phyloP scores from a whole-genome alignment of 2,113 vertebrate genomes.

The Cavia porcellus region DNA sequence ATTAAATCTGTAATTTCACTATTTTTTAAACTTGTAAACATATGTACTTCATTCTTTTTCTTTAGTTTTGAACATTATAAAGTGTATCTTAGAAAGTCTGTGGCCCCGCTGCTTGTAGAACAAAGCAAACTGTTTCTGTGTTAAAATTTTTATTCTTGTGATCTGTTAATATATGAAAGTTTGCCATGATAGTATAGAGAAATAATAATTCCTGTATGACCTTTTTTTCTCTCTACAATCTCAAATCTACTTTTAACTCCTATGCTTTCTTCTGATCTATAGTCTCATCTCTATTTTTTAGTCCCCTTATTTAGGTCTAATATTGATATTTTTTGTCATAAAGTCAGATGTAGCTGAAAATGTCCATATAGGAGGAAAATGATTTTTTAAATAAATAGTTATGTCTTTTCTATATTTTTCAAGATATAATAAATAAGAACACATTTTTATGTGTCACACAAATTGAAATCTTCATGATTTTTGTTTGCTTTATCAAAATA shows the following conservation, averaged over 20 bases:
- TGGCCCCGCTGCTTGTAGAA: background rate
- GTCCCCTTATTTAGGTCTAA: background rate
- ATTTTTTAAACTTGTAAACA: background rate
- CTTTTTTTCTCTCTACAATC: background rate
- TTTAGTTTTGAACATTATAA: background rate
- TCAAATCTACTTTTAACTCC: background rate
- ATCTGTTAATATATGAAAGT: background rate
- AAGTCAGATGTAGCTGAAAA: background rate
- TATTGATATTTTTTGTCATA: background rate
- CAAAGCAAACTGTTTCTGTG: background rate
- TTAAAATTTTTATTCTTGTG: background rate
- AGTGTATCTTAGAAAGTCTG: background rate
- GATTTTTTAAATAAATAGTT: background rate
- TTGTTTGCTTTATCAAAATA: slow-evolving; percentile 7
- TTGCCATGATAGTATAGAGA: background rate
- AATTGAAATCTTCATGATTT: background rate
- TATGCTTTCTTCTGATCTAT: background rate
- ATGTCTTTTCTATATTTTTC: background rate
- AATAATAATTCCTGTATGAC: background rate
- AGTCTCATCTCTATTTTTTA: background rate
- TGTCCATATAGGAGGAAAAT: background rate
- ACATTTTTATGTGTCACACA: background rate
- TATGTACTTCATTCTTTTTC: background rate
- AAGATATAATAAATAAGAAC: background rate
- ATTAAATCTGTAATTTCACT: background rate